Evolutionary conservation across 1,140 invertebrate species (phyloP).

Genomic region (Brachionus koreanus): DNA sequence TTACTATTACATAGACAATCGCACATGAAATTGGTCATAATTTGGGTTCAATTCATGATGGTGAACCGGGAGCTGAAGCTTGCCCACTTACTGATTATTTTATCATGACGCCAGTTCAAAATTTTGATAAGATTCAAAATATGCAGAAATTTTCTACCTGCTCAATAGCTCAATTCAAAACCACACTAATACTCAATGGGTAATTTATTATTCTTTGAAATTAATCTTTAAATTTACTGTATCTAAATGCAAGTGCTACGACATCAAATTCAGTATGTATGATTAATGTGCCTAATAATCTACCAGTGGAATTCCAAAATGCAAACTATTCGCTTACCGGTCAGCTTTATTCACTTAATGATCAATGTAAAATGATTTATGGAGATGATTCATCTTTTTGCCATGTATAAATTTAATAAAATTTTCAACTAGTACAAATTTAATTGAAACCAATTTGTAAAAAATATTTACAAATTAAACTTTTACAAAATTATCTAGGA

Average conservation of each 20-base stretch:
- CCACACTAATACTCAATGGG: not conserved
- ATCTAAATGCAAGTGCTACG: not conserved
- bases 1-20: not conserved
- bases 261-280: not conserved
- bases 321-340: not conserved
- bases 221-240: not conserved
- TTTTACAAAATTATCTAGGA: no score
- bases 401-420: not conserved
- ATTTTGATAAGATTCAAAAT: constrained; percentile 32
- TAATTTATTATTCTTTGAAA: not conserved
- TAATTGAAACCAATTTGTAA: not conserved
- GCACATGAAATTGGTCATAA: constrained; percentile 43
- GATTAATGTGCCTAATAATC: not conserved
- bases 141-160: constrained; percentile 36
- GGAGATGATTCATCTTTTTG: constrained; percentile 11
- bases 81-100: constrained; percentile 7
- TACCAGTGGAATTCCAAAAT: not conserved
- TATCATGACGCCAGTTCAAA: constrained; percentile 8
- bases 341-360: not conserved
- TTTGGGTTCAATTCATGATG: constrained; percentile 41
- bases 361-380: constrained; percentile 22
- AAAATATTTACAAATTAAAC: no score
- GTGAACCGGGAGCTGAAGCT: not conserved
- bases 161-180: constrained; percentile 27
- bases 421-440: not conserved